Base-by-base conservation (phyloP, 92 coral and sea anemone species). In the Zoanthus sansibaricus region DNA sequence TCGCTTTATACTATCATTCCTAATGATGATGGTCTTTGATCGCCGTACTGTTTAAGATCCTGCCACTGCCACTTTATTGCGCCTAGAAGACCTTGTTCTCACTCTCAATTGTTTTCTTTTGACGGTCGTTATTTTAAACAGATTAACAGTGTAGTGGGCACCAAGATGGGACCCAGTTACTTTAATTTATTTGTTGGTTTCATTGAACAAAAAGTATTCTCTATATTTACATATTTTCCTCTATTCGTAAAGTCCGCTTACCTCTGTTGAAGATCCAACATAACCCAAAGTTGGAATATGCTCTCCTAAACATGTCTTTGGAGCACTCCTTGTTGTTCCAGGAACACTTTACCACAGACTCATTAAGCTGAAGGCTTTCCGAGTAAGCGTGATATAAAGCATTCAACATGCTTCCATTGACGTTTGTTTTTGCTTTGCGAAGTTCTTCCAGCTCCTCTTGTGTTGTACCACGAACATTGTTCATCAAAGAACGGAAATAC, bases 191-290 rank as follows among this genome's bases (percentile, higher is more conserved):
- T n/a, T n/a, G n/a, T n/a, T n/a, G n/a, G n/a, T n/a, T n/a, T n/a
- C n/a, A n/a, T n/a, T n/a, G n/a, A n/a, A n/a, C n/a, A n/a, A n/a
- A n/a, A n/a, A n/a, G n/a, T n/a, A n/a, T n/a, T n/a, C n/a, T n/a
- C n/a, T n/a, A n/a, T n/a, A n/a, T n/a, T n/a, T n/a, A n/a, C n/a
- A n/a, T n/a, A n/a, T n/a, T n/a, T n/a, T n/a, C n/a, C n/a, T n/a
- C n/a, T n/a, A n/a, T n/a, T n/a, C n/a, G n/a, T n/a, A 33, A 33
- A 33, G 42, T 33, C 42, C 42, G 42, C 78, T 45, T 74, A 74
- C 59, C 78, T n/a, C 33, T 74, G 58, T 74, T 74, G 58, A 74
- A 74, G 14, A 59, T 74, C 78, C 78, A 74, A 47, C 78, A 74
- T 31, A 74, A 16, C 18, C 78, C 78, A 16, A n/a, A 47, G 21